These are phyloP conservation scores for Entelurus aequoreus DNA, from an alignment of 2,113 vertebrate species.

Conservation along the genomic window DNA sequence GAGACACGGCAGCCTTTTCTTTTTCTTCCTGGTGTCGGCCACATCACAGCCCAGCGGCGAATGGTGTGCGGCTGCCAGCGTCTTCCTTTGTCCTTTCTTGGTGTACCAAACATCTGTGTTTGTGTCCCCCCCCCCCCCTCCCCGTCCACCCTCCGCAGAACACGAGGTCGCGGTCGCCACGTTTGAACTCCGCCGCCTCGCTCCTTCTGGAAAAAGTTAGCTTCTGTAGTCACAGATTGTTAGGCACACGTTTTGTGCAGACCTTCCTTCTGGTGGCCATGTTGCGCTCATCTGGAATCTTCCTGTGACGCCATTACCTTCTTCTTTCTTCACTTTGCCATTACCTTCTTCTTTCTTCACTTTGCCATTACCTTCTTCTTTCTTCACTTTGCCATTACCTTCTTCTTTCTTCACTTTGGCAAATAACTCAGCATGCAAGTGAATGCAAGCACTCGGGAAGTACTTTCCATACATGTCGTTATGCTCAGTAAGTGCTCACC, in stretches of 20 bases:
- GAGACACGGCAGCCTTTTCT: constrained; percentile 32
- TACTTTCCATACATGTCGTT: too few species aligned
- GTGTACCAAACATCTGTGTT: constrained; percentile 51
- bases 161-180: neutral
- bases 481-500: too few species aligned
- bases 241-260: constrained; percentile 61
- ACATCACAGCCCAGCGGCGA: constrained; percentile 54
- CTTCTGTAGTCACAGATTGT: constrained; percentile 60
- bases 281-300: constrained; percentile 42
- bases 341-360: neutral
- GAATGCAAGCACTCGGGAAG: too few species aligned
- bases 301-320: constrained; percentile 7
- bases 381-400: too few species aligned
- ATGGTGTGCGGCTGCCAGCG: constrained; percentile 38
- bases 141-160: constrained; percentile 34
- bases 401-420: too few species aligned
- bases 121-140: constrained; percentile 23
- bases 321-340: neutral
- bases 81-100: constrained; percentile 23
- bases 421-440: too few species aligned
- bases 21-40: constrained; percentile 41
- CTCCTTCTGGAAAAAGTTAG: constrained; percentile 59
- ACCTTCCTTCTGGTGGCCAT: constrained; percentile 48
- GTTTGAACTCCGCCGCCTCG: constrained; percentile 9
- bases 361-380: neutral